Evolutionary conservation across 2,888 invertebrate genomes (phyloP).

Genomic region (Lasioglossum zephyrum): DNA sequence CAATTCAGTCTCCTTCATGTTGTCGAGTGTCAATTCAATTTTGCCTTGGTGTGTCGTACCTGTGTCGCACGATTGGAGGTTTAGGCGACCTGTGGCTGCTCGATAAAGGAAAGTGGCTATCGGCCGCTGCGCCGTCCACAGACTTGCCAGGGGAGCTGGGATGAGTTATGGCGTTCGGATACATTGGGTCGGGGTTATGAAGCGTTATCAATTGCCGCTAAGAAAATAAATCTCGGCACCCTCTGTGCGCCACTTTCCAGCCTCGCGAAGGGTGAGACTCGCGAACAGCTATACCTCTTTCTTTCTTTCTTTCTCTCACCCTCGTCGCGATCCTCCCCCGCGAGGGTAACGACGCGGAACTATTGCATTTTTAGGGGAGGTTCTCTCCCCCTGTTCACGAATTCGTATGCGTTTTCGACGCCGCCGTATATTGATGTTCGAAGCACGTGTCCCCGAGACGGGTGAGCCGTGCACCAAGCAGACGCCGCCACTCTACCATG

Average conservation of each 20-base stretch:
- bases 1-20: too few relatives aligned
- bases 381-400: conserved; percentile 26
- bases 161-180: conserved; percentile 60
- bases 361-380: conserved; percentile 66
- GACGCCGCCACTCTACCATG: conserved; percentile 49
- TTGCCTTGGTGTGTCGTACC: neutral
- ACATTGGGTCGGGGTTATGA: conserved; percentile 61
- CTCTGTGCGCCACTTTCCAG: conserved; percentile 52
- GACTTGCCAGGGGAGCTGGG: conserved; percentile 18
- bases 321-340: neutral
- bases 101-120: conserved; percentile 17
- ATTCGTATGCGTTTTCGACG: conserved; percentile 66
- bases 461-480: conserved; percentile 57
- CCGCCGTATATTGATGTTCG: conserved; percentile 68
- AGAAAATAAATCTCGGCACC: conserved; percentile 67
- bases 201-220: conserved; percentile 66
- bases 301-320: neutral
- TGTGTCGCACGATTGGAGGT: neutral
- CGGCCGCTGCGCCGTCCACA: conserved; percentile 16
- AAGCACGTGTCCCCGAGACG: conserved; percentile 65
- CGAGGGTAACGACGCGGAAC: conserved; percentile 69
- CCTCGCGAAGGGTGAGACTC: conserved; percentile 34
- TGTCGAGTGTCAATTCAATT: too few relatives aligned
- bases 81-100: neutral
- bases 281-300: conserved; percentile 19